Base-by-base conservation (phyloP, 2,113 vertebrate species). In the Caracal caracal region DNA sequence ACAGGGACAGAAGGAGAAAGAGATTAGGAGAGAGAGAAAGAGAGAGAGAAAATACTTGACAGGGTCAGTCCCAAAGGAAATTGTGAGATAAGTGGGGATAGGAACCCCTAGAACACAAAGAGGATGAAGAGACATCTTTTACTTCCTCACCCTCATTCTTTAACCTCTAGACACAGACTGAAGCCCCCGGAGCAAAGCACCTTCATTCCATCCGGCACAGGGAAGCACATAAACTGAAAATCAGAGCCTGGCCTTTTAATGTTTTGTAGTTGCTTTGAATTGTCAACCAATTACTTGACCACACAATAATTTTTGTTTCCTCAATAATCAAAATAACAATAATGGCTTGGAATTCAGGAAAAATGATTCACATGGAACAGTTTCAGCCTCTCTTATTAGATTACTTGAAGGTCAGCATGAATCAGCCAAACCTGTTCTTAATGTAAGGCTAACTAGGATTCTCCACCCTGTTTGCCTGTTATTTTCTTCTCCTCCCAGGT, bases 301-400 rank as follows among this genome's bases (percentile, higher is more conserved):
- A 47, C 93, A 98, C 71, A 0, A 61, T 94, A 83, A 92, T 94
- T 98, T 98, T 97, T 95, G 68, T 98, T 96, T 82, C 93, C 93
- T 98, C 88, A 96, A 96, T n/a, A 97, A 97, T 94, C 97, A 98
- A 97, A 98, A 98, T 96, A 98, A 98, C 92, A 98, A 98, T 96
- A 98, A 98, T 97, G 88, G 95, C 92, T 98, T 94, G 53, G 95
- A 96, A 97, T 92, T 96, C 92, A 97, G 97, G 73, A 88, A 97
- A 96, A 98, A 98, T 98, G 97, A 98, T 98, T 98, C 98, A 98
- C 88, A 20, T 98, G 98, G 98, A 98, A 96, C 28, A 51, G 49
- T 88, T 96, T 98, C 97, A 98, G 96, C 37, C 95, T 95, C 94
- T 95, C 83, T 95, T 95, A 80, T 70, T 88, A 96, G 96, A 97